Conservation (phyloP, 2,113 vertebrate genomes). For the Bettongia penicillata region DNA sequence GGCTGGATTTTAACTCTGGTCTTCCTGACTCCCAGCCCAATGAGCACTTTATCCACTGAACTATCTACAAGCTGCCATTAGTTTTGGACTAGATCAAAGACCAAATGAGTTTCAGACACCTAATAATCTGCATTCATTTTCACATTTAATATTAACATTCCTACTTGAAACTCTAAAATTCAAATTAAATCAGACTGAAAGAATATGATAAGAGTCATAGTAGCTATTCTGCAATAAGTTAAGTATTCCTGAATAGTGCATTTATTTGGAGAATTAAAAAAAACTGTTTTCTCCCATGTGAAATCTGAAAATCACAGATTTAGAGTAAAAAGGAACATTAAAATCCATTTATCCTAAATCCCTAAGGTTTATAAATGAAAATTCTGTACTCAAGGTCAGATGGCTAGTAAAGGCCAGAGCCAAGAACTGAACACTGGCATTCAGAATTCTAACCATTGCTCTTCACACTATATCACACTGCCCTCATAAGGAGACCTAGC, state of each 20-base stretch:
- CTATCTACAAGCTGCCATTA: neutral
- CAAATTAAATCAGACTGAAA: neutral
- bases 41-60: neutral
- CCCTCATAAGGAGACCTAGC: neutral
- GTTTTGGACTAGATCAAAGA: neutral
- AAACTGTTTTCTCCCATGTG: neutral
- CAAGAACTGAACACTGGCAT: neutral
- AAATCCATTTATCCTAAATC: neutral
- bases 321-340: neutral
- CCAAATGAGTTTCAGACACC: neutral
- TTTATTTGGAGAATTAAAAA: neutral
- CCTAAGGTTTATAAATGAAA: neutral
- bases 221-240: neutral
- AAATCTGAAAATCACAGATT: neutral
- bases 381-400: neutral
- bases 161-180: neutral
- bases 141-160: neutral
- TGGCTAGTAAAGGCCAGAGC: neutral
- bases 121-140: neutral
- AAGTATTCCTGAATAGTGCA: neutral
- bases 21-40: neutral
- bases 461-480: neutral
- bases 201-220: neutral
- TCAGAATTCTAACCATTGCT: neutral
- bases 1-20: neutral